Base-by-base conservation (phyloP, 2,888 invertebrate genomes). In the Leuctra nigra region DNA sequence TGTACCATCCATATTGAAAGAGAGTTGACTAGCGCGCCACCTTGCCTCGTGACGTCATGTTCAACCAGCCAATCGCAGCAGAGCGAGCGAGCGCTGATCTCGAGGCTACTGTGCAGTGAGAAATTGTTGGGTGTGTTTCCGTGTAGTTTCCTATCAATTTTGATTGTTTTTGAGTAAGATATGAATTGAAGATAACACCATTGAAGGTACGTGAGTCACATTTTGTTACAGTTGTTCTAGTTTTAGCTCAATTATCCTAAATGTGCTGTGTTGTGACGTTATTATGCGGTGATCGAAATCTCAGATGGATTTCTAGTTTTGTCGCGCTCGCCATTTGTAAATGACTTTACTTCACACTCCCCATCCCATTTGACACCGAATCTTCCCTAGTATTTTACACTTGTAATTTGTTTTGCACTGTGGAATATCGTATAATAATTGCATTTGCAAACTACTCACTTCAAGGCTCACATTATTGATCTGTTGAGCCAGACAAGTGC, bases 111-210 rank as follows among this genome's bases (percentile, higher is more conserved):
- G 41, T 18, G 29, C 11, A 29, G n/a, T n/a, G n/a, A n/a, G n/a
- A n/a, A 52, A 46, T 13, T 54, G 54, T 54, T 58, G 58, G 58
- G 58, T 58, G 58, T 58, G 58, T 58, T n/a, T 41, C 58, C 11
- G 36, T 39, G 33, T 39, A 23, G 14, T 50, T 46, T 14, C 38
- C 35, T 13, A 53, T 44, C 35, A 52, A 55, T 55, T 55, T 58
- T 52, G 50, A 50, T 58, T 56, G 50, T 20, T 58, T 55, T 58
- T 58, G 29, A 47, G 44, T 58, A 55, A 54, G 55, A 44, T 52
- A 58, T 58, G 58, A 35, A 48, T 55, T 50, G 54, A 50, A 54
- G 55, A 58, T 38, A 48, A 52, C 48, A 14, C 4, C 14, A 18
- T 41, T n/a, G 33, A 58, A 58, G 58, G 58, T 58, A 58, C n/a